These are phyloP conservation scores for Pseudorhiza aurosa DNA, from an alignment of 30 jellyfish, hydroid and myxozoan species.

Conservation along the genomic window DNA sequence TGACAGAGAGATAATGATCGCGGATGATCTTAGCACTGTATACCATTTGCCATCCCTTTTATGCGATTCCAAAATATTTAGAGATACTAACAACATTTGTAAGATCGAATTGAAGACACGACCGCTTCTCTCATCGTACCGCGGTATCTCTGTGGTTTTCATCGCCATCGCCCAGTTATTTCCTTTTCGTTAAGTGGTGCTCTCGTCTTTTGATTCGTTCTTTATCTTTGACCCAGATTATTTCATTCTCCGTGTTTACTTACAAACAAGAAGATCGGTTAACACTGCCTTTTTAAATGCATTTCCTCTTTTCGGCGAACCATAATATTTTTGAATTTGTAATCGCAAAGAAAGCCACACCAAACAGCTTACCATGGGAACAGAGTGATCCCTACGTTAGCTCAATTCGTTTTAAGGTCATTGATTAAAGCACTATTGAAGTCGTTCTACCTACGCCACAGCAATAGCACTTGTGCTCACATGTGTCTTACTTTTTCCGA, in stretches of 20 bases:
- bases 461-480: no score
- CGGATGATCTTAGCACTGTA: neutral
- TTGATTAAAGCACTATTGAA: neutral
- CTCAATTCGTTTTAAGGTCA: neutral
- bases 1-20: neutral
- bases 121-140: neutral
- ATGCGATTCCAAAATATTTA: constrained; percentile 6
- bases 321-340: constrained; percentile 3
- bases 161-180: neutral
- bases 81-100: neutral
- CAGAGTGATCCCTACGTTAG: constrained; percentile 2
- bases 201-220: neutral
- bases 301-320: neutral
- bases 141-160: constrained; percentile 25
- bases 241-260: constrained; percentile 1
- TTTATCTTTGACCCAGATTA: constrained; percentile 18
- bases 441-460: no score
- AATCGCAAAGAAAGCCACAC: neutral
- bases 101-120: neutral
- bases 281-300: constrained; percentile 14
- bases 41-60: constrained; percentile 3
- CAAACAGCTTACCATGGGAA: constrained; percentile 37
- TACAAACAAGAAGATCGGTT: constrained; percentile 2
- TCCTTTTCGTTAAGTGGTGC: constrained; percentile 14
- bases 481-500: no score